phyloP scores from a whole-genome alignment of 2,888 invertebrate genomes.

The Globia sparganii region DNA sequence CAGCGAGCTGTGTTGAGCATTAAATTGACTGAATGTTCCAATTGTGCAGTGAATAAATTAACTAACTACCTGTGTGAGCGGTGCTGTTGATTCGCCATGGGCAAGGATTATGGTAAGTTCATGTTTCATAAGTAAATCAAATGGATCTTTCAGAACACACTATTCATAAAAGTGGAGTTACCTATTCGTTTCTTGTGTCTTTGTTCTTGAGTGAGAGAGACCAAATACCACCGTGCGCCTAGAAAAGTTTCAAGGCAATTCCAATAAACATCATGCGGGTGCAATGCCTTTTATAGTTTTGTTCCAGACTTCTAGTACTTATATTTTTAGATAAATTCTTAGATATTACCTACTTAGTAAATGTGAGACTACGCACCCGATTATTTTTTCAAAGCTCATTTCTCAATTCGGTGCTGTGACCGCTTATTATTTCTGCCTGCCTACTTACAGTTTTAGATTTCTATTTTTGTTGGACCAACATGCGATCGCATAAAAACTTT shows the following conservation, averaged over 20 bases:
- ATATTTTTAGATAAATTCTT: neutral
- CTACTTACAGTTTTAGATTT: conserved; percentile 50
- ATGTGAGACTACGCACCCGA: neutral
- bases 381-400: conserved; percentile 13
- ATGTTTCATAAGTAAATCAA: conserved; percentile 14
- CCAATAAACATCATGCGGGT: conserved; percentile 19
- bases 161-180: neutral
- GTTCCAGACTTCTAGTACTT: neutral
- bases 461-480: conserved; percentile 53
- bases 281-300: conserved; percentile 22
- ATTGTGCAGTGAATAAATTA: conserved; percentile 61
- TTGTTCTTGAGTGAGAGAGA: neutral
- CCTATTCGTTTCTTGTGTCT: neutral
- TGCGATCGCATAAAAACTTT: conserved; percentile 17
- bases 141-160: neutral
- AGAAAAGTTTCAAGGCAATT: conserved; percentile 27
- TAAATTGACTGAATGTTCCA: conserved; percentile 56
- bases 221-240: conserved; percentile 15
- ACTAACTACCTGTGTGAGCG: conserved; percentile 33
- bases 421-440: conserved; percentile 18
- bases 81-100: conserved; percentile 70
- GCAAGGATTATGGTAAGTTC: conserved; percentile 83
- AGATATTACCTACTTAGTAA: neutral
- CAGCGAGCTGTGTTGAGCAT: conserved; percentile 40
- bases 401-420: conserved; percentile 30